Evolutionary conservation across 2,888 invertebrate genomes (phyloP).

Genomic region (Tupiocoris notatus): DNA sequence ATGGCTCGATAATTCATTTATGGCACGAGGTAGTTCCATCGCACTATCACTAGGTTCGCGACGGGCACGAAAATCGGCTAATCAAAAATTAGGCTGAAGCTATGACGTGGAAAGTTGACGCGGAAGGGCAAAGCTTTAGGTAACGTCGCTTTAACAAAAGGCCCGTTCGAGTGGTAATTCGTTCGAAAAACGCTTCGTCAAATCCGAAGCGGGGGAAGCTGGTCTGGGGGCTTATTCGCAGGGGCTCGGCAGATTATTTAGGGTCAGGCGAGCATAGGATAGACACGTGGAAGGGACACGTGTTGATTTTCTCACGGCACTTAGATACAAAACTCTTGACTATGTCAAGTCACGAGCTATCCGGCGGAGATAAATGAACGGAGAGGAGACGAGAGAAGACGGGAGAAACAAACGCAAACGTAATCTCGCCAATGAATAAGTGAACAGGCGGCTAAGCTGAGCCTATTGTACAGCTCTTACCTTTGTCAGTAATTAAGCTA

Average conservation of each 20-base stretch:
- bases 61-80: too few relatives aligned
- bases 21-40: too few relatives aligned
- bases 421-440: neutral
- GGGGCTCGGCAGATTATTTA: conserved; percentile 1
- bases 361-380: neutral
- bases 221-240: neutral
- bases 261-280: neutral
- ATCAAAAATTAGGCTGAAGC: neutral
- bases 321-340: conserved; percentile 37
- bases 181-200: conserved; percentile 1
- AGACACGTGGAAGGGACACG: conserved; percentile 18
- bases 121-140: neutral
- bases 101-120: neutral
- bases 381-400: neutral
- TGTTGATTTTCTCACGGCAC: conserved; percentile 43
- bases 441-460: neutral
- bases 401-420: neutral
- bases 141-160: conserved; percentile 3
- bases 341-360: conserved; percentile 41
- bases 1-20: too few relatives aligned
- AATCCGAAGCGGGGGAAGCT: neutral
- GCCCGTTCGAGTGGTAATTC: conserved; percentile 18
- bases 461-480: neutral
- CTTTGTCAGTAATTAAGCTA: neutral
- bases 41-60: too few relatives aligned